Percentiles rank a stretch among this genome's conserved stretches.
These are phyloP conservation scores for Miichthys miiuy DNA, from an alignment of 2,797 vertebrate genomes.

Conservation along the genomic window DNA sequence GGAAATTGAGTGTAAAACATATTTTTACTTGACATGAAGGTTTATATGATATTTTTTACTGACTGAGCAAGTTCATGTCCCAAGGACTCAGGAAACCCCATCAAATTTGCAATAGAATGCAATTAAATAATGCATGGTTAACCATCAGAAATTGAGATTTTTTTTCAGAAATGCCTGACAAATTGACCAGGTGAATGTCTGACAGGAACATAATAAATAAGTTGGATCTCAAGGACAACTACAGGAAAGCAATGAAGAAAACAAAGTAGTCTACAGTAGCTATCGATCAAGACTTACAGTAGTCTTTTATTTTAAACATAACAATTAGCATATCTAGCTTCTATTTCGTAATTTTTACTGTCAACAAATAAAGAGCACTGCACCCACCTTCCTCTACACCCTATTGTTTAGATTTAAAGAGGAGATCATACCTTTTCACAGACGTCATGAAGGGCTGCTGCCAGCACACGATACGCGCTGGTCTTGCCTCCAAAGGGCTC, in stretches of 20 bases:
- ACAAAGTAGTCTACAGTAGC: constrained; percentile 21
- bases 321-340: neutral
- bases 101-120: constrained; percentile 25
- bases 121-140: constrained; percentile 45
- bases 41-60: constrained; percentile 35
- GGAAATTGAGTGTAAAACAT: constrained; percentile 57
- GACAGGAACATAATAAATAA: constrained; percentile 34
- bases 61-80: constrained; percentile 21
- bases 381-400: neutral
- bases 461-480: constrained; percentile 89
- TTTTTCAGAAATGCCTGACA: constrained; percentile 6
- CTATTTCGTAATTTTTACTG: neutral
- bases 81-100: constrained; percentile 16
- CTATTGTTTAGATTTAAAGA: constrained; percentile 2
- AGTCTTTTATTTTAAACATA: neutral
- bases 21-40: constrained; percentile 52
- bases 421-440: constrained; percentile 85
- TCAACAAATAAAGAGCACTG: neutral
- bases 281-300: constrained; percentile 27
- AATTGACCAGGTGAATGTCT: constrained; percentile 28
- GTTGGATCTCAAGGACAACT: constrained; percentile 29
- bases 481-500: constrained; percentile 95
- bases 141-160: constrained; percentile 24
- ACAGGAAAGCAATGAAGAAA: neutral
- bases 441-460: constrained; percentile 87